Evolutionary conservation across 2,113 vertebrate species (phyloP).

Genomic region (Calypte anna): DNA sequence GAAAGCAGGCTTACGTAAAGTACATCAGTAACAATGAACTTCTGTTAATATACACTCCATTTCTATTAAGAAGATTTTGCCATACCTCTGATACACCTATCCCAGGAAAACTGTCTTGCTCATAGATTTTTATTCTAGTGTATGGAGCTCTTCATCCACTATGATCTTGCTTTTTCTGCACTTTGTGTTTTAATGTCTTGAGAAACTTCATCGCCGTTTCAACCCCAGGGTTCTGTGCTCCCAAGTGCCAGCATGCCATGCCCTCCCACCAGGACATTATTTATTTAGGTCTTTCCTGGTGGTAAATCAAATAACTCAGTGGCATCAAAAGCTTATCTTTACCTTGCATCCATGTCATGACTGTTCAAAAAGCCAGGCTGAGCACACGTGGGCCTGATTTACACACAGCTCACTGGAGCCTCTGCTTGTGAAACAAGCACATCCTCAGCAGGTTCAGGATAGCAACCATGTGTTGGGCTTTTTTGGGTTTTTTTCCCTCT

Average conservation of each 20-base stretch:
- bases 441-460: not conserved
- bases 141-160: not conserved
- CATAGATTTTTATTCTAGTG: not conserved
- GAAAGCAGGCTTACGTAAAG: not conserved
- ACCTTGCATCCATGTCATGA: not conserved
- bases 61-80: not conserved
- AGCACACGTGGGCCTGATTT: not conserved
- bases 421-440: not conserved
- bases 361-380: not conserved
- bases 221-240: not conserved
- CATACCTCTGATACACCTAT: not conserved
- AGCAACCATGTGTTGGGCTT: no score
- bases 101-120: not conserved
- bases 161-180: not conserved
- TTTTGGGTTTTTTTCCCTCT: not conserved
- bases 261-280: not conserved
- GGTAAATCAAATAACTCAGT: not conserved
- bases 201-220: not conserved
- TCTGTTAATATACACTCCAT: not conserved
- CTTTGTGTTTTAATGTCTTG: not conserved
- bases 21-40: not conserved
- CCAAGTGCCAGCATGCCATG: not conserved
- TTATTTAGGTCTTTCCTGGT: not conserved
- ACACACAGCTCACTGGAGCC: not conserved
- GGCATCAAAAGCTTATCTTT: not conserved